A percentile compares a stretch with the other conserved stretches of the same genome.
phyloP scores from a whole-genome alignment of 2,113 vertebrate genomes.

The Marmota monax region DNA sequence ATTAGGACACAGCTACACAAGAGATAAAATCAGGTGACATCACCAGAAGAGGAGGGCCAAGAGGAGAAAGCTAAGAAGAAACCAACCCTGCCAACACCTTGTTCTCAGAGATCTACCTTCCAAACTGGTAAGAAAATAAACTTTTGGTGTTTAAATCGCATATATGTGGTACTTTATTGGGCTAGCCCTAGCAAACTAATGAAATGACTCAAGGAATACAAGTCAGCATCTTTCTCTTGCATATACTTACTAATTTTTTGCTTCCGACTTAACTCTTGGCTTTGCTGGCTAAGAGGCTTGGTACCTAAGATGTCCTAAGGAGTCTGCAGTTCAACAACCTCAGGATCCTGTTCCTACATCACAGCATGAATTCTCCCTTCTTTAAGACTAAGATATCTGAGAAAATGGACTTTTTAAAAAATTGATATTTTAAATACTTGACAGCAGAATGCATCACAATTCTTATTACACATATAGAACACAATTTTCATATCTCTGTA shows the following conservation, averaged over 20 bases:
- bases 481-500: no score
- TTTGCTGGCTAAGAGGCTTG: not conserved
- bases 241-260: not conserved
- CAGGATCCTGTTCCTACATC: not conserved
- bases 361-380: not conserved
- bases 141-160: not conserved
- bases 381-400: not conserved
- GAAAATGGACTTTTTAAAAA: not conserved
- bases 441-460: no score
- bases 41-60: no score
- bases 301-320: not conserved
- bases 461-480: no score
- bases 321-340: not conserved
- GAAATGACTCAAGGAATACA: not conserved
- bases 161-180: not conserved
- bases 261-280: not conserved
- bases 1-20: no score
- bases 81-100: not conserved
- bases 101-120: not conserved
- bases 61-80: no score
- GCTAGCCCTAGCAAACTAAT: not conserved
- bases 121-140: not conserved
- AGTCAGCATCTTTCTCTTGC: not conserved
- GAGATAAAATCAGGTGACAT: no score
- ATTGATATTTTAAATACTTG: not conserved